A percentile compares a stretch with the other conserved stretches of the same genome.
These are phyloP conservation scores for Ia io DNA, from an alignment of 2,113 vertebrate species.

Conservation along the genomic window DNA sequence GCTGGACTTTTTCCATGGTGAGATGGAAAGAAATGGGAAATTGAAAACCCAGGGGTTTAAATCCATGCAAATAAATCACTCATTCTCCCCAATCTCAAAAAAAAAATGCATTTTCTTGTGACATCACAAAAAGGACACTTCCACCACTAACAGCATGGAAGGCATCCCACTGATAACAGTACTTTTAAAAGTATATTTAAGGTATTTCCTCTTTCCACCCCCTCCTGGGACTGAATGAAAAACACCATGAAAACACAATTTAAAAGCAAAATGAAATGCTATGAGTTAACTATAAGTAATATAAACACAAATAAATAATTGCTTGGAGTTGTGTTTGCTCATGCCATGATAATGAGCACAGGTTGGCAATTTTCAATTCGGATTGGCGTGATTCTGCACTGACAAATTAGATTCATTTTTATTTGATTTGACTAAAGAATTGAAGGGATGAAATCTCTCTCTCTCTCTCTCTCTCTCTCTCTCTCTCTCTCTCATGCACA, in stretches of 20 bases:
- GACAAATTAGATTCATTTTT: conserved; percentile 34
- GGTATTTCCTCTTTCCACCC: not conserved
- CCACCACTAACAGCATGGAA: not conserved
- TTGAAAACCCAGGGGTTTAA: not conserved
- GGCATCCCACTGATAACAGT: not conserved
- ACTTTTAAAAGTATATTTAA: not conserved
- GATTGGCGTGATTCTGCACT: not conserved
- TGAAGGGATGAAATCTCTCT: not conserved
- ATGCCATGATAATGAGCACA: not conserved
- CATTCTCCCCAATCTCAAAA: not conserved
- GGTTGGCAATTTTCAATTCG: not conserved
- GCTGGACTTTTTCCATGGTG: not conserved
- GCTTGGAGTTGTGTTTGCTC: not conserved
- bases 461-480: no score
- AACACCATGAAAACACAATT: not conserved
- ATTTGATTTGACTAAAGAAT: conserved; percentile 19
- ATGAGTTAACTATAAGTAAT: not conserved
- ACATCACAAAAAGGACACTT: not conserved
- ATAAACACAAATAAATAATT: conserved; percentile 14
- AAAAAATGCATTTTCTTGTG: not conserved
- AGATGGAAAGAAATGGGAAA: not conserved
- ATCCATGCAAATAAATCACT: not conserved
- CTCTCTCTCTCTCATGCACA: no score
- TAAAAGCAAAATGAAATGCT: not conserved
- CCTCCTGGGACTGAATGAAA: not conserved